Conservation (phyloP, 2,797 vertebrate species). For the Xenopus petersii region DNA sequence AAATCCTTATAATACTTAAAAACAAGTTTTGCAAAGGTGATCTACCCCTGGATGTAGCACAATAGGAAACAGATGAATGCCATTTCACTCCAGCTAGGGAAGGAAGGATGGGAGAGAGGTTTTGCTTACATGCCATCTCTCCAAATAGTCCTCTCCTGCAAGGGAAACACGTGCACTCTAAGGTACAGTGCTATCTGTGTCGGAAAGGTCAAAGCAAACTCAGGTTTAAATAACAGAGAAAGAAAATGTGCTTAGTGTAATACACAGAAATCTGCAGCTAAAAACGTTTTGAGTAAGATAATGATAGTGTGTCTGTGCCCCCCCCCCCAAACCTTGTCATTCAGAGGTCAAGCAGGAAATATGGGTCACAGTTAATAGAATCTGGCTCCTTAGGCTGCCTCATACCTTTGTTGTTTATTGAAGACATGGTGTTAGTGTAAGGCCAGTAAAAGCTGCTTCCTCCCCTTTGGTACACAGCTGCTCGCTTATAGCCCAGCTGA, state of each 20-base stretch:
- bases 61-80: constrained; percentile 8
- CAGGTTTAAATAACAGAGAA: neutral
- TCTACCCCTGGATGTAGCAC: no score
- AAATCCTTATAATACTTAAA: no score
- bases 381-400: neutral
- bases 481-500: constrained; percentile 39
- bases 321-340: neutral
- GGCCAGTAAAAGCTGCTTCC: neutral
- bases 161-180: neutral
- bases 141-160: neutral
- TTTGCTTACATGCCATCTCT: neutral
- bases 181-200: neutral
- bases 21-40: no score
- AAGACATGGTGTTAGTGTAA: neutral
- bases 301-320: neutral
- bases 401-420: neutral
- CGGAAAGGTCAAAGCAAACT: neutral
- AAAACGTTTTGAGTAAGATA: no score
- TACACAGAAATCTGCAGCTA: neutral
- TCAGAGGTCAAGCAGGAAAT: constrained; percentile 43
- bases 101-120: constrained; percentile 8
- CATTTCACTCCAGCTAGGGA: neutral
- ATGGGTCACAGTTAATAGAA: constrained; percentile 20
- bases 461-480: constrained; percentile 41
- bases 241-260: neutral